Percentiles rank a stretch among this genome's conserved stretches.
Conservation (phyloP, 2,113 vertebrate species). For the Pteropus alecto region DNA sequence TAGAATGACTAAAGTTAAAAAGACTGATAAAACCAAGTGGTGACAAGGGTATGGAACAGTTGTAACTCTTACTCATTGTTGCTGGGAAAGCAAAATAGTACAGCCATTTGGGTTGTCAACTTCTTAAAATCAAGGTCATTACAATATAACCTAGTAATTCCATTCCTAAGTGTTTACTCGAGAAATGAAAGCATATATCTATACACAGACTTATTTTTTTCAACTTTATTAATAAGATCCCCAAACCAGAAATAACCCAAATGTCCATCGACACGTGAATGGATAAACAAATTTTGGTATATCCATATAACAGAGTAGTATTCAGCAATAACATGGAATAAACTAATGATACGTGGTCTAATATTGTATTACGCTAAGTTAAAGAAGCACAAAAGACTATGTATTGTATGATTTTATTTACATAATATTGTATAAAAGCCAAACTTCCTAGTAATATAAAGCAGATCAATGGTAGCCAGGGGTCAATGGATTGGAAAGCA, state of each 20-base stretch:
- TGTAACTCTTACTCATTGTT: neutral
- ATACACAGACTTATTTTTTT: neutral
- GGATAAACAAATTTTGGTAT: neutral
- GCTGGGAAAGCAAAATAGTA: neutral
- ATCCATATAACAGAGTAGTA: neutral
- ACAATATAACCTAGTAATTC: neutral
- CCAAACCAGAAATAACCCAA: neutral
- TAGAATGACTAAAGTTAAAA: neutral
- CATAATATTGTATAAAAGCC: too few species aligned
- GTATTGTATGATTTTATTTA: too few species aligned
- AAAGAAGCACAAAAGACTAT: neutral
- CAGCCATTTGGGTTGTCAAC: neutral
- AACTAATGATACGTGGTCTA: neutral
- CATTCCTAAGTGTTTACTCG: neutral
- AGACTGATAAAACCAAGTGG: neutral
- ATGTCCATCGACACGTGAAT: neutral
- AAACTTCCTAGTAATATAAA: too few species aligned
- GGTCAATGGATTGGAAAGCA: too few species aligned
- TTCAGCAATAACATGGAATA: neutral
- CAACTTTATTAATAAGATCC: neutral
- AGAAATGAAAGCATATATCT: neutral
- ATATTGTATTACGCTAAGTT: neutral
- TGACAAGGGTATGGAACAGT: neutral
- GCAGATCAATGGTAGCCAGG: too few species aligned
- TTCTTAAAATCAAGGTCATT: neutral